Conservation (phyloP, 2,888 invertebrate species). For the Didymodactylos carnosus region DNA sequence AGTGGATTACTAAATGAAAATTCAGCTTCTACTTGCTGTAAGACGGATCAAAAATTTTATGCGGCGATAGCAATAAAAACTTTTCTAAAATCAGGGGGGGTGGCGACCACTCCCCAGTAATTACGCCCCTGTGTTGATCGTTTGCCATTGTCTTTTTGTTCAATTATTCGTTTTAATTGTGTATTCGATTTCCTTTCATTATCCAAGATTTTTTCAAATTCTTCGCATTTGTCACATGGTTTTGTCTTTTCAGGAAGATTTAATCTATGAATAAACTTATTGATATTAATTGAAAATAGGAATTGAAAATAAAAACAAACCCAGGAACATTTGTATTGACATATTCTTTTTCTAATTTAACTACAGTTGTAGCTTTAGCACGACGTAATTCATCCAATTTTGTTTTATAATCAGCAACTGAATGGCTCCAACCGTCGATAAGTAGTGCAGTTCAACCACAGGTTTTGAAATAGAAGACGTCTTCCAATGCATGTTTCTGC, state of each 20-base stretch:
- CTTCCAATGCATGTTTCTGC: no score
- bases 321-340: slow-evolving; percentile 7
- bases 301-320: background rate
- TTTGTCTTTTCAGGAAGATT: background rate
- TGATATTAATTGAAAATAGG: background rate
- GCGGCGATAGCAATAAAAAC: no score
- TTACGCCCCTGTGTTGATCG: no score
- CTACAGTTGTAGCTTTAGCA: slow-evolving; percentile 6
- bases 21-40: no score
- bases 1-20: no score
- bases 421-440: no score
- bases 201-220: background rate
- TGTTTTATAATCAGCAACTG: slow-evolving; percentile 4
- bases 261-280: background rate
- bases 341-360: slow-evolving; percentile 14
- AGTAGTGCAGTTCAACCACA: no score
- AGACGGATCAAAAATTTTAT: no score
- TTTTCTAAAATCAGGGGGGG: no score
- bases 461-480: no score
- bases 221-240: background rate
- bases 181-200: background rate
- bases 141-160: background rate
- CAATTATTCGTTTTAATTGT: background rate
- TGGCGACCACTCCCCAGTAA: no score
- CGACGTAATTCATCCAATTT: slow-evolving; percentile 11